Evolutionary conservation across 2,113 vertebrate genomes (phyloP).

Genomic region (Brachypteracias leptosomus): DNA sequence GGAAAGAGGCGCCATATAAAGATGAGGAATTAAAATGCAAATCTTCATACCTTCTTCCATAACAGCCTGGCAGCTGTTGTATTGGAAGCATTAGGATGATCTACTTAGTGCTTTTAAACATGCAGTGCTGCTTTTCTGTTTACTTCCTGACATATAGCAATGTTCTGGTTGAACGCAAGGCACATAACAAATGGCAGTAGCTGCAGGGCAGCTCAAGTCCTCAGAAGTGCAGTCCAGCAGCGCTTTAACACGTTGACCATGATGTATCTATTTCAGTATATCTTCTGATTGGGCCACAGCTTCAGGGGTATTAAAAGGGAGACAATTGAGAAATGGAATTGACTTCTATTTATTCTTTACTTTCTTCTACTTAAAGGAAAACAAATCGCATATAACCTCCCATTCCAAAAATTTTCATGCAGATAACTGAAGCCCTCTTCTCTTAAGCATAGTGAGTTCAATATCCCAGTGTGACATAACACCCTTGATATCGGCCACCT

Average conservation of each 20-base stretch:
- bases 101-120: not conserved
- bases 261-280: constrained; percentile 11
- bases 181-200: constrained; percentile 52
- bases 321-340: not conserved
- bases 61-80: not conserved
- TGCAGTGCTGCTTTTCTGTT: not conserved
- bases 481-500: not conserved
- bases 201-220: constrained; percentile 27
- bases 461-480: not conserved
- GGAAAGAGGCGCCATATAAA: not conserved
- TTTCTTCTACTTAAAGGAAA: not conserved
- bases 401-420: not conserved
- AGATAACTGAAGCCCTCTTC: not conserved
- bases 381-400: not conserved
- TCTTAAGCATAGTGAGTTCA: not conserved
- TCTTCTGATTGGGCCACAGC: not conserved
- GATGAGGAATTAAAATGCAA: not conserved
- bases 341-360: not conserved
- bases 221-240: constrained; percentile 10
- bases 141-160: not conserved
- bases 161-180: not conserved
- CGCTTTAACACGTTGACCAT: not conserved
- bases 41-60: not conserved
- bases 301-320: not conserved
- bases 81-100: not conserved